Evolutionary conservation across 1,140 invertebrate species (phyloP).

Genomic region (Drosophila tristis): DNA sequence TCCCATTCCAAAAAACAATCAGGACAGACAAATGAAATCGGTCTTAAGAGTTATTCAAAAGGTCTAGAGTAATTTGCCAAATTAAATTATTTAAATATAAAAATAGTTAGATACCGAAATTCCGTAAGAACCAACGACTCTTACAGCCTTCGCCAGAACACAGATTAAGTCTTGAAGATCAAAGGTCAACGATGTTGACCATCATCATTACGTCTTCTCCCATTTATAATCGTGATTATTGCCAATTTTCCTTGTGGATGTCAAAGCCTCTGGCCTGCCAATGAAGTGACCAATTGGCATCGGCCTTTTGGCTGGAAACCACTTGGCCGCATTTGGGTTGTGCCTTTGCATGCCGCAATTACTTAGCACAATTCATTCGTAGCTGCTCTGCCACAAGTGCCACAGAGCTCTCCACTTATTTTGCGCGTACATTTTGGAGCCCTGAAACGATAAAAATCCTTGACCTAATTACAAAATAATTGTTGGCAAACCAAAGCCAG

Average conservation of each 20-base stretch:
- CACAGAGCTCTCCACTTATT: slow-evolving; percentile 9
- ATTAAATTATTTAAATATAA: too few species aligned
- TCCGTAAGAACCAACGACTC: too few species aligned
- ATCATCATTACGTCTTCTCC: slow-evolving; percentile 34
- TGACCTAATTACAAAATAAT: slow-evolving; percentile 82
- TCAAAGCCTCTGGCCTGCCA: slow-evolving; percentile 1
- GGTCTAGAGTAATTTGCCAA: too few species aligned
- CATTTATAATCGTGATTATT: slow-evolving; percentile 48
- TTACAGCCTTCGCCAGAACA: background rate
- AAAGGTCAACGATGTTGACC: slow-evolving; percentile 30
- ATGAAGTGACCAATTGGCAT: slow-evolving; percentile 28
- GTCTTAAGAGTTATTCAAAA: too few species aligned
- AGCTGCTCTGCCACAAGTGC: slow-evolving; percentile 39
- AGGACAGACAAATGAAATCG: too few species aligned
- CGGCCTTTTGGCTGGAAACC: slow-evolving; percentile 32
- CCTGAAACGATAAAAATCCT: slow-evolving; percentile 69
- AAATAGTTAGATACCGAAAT: too few species aligned
- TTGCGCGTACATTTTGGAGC: slow-evolving; percentile 16
- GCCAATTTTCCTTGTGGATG: slow-evolving; percentile 40
- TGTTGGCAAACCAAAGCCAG: slow-evolving; percentile 56
- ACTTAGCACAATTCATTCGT: slow-evolving; percentile 61
- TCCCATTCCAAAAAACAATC: too few species aligned
- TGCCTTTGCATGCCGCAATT: slow-evolving; percentile 71
- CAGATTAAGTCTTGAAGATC: slow-evolving; percentile 28
- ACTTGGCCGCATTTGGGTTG: slow-evolving; percentile 46